Evolutionary conservation across 2,113 vertebrate genomes (phyloP).

Genomic region (Poeciliopsis occidentalis): DNA sequence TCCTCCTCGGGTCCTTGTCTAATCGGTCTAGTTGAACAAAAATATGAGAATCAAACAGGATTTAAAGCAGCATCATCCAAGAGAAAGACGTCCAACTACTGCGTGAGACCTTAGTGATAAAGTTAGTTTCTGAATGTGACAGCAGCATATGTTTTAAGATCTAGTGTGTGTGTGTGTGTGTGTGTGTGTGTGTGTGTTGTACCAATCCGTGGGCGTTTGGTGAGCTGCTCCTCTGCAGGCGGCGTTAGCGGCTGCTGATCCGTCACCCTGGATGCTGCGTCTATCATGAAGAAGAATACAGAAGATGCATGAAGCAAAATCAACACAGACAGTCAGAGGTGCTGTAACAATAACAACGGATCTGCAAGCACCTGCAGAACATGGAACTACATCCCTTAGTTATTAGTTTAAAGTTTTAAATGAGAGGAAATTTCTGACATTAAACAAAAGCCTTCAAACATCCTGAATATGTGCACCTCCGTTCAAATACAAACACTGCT

Average conservation of each 20-base stretch:
- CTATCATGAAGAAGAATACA: constrained; percentile 33
- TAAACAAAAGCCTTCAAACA: background rate
- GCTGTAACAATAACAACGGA: background rate
- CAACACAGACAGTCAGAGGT: background rate
- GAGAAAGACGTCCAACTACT: background rate
- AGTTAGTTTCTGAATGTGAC: background rate
- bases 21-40: too few relatives aligned
- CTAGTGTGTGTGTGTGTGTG: background rate
- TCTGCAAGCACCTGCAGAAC: background rate
- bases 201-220: constrained; percentile 67
- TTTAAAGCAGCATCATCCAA: background rate
- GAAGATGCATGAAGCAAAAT: background rate
- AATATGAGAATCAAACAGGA: background rate
- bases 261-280: background rate
- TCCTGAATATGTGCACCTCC: background rate
- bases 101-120: background rate
- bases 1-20: too few relatives aligned
- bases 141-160: background rate
- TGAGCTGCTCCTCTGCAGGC: constrained; percentile 10
- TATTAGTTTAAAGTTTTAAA: background rate
- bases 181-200: background rate
- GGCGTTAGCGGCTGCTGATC: background rate
- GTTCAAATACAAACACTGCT: background rate
- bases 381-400: background rate
- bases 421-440: constrained; percentile 9